Evolutionary conservation across 2,888 invertebrate species (phyloP), one percentile per base, ranked within the genome.

Genomic region (Hirtodrosophila confusa): DNA sequence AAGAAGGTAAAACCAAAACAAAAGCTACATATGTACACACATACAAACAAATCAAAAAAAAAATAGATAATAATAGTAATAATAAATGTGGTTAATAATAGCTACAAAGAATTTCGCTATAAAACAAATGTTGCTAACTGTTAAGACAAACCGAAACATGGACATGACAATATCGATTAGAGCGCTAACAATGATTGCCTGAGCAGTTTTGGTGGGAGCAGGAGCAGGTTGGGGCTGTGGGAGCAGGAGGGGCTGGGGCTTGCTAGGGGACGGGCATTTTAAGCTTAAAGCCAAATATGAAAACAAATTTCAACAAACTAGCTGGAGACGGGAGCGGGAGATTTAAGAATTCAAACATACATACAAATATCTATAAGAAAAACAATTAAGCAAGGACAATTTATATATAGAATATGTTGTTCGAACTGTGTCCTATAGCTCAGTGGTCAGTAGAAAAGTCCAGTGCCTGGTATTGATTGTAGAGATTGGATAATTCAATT

Each of bases 61-160:
- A 62, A 45, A 63, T 55, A 60, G 50, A 50, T 54, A 45, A 64
- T 53, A 56, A 62, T 44, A 53, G 48, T 36, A 44, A 45, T 31
- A 6, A 31, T 31, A 31, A 58, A 51, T 55, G 43, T 67, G 33
- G 37, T 60, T 73, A 68, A 68, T 58, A 48, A 67, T 48, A 72
- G 58, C 54, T 58, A 72, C 41, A 48, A 58, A 45, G 56, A 62
- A 67, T 74, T 69, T 65, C 35, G 61, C 73, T 74, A 74, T 44
- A 24, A 50, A 70, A 69, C 39, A 66, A 74, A 69, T 63, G 27
- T 40, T 66, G 69, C 69, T 74, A 74, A 74, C 61, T 45, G 70
- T 50, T 61, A 56, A 57, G 58, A 56, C 63, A 66, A 75, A 66
- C 63, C 71, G 47, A 51, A 69, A 58, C 55, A 33, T 43, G 53